Evolutionary conservation across 2,113 vertebrate genomes (phyloP), one percentile per base, ranked within the genome.

Genomic region (Podiceps cristatus): DNA sequence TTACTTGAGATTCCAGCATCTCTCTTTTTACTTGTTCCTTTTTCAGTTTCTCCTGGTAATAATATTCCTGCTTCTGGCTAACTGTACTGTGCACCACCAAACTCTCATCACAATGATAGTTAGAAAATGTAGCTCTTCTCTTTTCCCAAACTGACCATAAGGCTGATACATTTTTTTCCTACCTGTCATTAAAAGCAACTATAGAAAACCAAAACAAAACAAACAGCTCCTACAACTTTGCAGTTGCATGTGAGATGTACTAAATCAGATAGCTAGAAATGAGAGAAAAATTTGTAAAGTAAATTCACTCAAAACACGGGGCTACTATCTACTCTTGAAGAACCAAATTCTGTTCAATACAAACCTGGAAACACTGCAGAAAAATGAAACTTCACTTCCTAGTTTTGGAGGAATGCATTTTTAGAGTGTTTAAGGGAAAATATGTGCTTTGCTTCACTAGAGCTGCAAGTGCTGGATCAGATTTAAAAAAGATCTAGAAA

Each of bases 21-120:
- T 87, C 35, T 75, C 72, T 90, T 79, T 69, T 75, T 49, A 92
- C 84, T 87, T 93, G 40, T 87, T 58, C 44, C 68, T 86, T 76
- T 90, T 58, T 94, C 66, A 44, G 29, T 69, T 86, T 81, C 72
- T 74, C 2, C 24, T 31, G 47, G 25, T 52, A 86, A 85, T 78
- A 86, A 50, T 80, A 77, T 58, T 56, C 76, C 94, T 81, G 91
- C 80, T 94, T 50, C 90, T 93, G 87, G 80, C 69, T 68, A 62
- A 68, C 52, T n/a, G 13, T 35, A 63, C 35, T 49, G 23, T 79
- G 58, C 6, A 87, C 73, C 66, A 52, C 60, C 64, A 85, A 59
- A 63, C 20, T 60, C 35, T 73, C 73, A 64, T 68, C 83, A n/a
- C 17, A 73, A 1, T 37, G 66, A 64, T 18, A 81, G 52, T 27